A percentile compares a stretch with the other conserved stretches of the same genome.
Conservation (phyloP, 2,888 invertebrate species). For the Choreutis nemorana region DNA sequence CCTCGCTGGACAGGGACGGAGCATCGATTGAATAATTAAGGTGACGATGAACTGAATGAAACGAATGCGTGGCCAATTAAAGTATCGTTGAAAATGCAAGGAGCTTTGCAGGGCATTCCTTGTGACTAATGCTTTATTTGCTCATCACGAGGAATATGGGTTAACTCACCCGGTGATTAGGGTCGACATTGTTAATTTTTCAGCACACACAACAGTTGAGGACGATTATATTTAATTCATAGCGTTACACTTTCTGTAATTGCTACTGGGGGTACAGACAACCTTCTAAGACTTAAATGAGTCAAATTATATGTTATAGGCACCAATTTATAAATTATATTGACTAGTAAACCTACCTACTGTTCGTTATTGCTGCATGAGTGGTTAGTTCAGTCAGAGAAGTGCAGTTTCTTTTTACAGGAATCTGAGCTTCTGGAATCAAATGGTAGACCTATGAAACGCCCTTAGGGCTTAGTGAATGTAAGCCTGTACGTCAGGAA, state of each 20-base stretch:
- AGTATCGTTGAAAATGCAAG: slow-evolving; percentile 41
- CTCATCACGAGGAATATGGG: slow-evolving; percentile 21
- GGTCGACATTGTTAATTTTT: slow-evolving; percentile 34
- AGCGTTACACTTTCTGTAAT: slow-evolving; percentile 30
- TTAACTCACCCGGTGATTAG: slow-evolving; percentile 27
- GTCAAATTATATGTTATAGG: too few relatives aligned
- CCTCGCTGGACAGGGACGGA: slow-evolving; percentile 20
- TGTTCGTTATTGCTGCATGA: too few relatives aligned
- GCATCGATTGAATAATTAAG: slow-evolving; percentile 50
- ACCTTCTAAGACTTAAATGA: slow-evolving; percentile 10
- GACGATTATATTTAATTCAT: slow-evolving; percentile 36
- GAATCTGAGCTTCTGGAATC: too few relatives aligned
- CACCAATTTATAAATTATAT: too few relatives aligned
- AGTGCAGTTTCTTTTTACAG: too few relatives aligned
- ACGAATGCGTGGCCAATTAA: slow-evolving; percentile 28
- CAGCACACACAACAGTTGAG: slow-evolving; percentile 19
- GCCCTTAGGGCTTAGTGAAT: too few relatives aligned
- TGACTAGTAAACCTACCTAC: too few relatives aligned
- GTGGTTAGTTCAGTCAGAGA: too few relatives aligned
- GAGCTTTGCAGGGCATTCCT: slow-evolving; percentile 22
- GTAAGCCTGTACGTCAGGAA: too few relatives aligned
- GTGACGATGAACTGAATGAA: slow-evolving; percentile 38
- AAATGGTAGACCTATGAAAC: too few relatives aligned
- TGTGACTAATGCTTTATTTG: slow-evolving; percentile 36
- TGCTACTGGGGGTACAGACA: slow-evolving; percentile 24